Percentiles rank a stretch among this genome's conserved stretches.
phyloP scores from a whole-genome alignment of 2,113 vertebrate genomes.

The Synodontis membranacea region DNA sequence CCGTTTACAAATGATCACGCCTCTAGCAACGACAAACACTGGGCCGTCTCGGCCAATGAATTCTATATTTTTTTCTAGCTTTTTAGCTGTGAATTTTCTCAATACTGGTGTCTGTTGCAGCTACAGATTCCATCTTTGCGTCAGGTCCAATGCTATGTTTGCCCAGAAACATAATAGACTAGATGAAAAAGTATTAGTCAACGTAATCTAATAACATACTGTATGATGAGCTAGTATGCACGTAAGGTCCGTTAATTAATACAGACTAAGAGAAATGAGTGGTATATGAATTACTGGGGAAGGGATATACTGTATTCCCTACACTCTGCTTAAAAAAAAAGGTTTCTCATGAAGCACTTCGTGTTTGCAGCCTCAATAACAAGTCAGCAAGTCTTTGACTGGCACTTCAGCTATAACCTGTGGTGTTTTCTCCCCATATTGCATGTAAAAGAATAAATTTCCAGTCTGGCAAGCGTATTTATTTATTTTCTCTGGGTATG shows the following conservation, averaged over 20 bases:
- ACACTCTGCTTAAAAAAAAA: not conserved
- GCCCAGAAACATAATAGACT: not conserved
- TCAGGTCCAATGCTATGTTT: not conserved
- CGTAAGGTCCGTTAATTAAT: not conserved
- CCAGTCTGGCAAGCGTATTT: not conserved
- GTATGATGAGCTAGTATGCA: not conserved
- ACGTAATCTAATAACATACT: not conserved
- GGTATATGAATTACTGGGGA: not conserved
- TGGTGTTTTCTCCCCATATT: too few species aligned
- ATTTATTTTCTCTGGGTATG: not conserved
- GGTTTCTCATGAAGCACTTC: not conserved
- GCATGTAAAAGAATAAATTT: not conserved
- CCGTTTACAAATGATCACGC: too few species aligned
- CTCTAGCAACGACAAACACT: not conserved
- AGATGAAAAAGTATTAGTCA: not conserved
- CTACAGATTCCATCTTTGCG: not conserved
- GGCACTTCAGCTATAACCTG: not conserved
- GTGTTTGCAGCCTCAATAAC: not conserved
- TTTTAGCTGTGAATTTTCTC: not conserved
- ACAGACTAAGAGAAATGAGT: not conserved
- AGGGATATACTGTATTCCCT: not conserved
- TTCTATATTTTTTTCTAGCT: not conserved
- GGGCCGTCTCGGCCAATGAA: not conserved
- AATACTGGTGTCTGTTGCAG: not conserved
- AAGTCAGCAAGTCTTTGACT: too few species aligned